phyloP scores from a whole-genome alignment of 2,888 invertebrate species.

The Drosophila subsilvestris region DNA sequence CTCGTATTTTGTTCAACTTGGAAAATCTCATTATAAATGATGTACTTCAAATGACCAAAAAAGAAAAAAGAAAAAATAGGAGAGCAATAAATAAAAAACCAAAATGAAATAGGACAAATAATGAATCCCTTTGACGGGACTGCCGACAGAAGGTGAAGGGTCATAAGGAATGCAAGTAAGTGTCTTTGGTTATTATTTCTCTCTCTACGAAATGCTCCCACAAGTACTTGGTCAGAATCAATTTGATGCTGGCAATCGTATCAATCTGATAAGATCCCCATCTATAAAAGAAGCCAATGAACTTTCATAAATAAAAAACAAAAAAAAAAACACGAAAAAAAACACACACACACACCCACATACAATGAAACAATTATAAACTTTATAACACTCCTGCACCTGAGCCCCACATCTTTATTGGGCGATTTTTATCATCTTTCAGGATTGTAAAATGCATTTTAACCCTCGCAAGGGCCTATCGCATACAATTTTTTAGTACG shows the following conservation, averaged over 20 bases:
- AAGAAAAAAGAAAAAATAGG: conserved; percentile 6
- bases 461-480: not conserved
- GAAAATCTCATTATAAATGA: conserved; percentile 69
- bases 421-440: conserved; percentile 30
- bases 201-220: not conserved
- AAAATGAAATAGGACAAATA: conserved; percentile 1
- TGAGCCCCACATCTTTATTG: conserved; percentile 4
- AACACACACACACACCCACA: not conserved
- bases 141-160: not conserved
- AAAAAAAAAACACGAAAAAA: conserved; percentile 8
- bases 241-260: not conserved
- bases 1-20: conserved; percentile 1
- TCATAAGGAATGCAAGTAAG: not conserved
- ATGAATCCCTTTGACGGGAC: not conserved
- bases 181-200: not conserved
- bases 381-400: conserved; percentile 4
- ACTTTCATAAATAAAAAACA: conserved; percentile 14
- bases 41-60: conserved; percentile 53
- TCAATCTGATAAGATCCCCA: not conserved
- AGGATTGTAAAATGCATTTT: conserved; percentile 17
- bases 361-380: conserved; percentile 19
- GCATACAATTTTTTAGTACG: not conserved
- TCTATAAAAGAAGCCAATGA: conserved; percentile 21
- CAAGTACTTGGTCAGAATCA: not conserved
- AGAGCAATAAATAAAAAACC: not conserved